Evolutionary conservation across 2,888 invertebrate species (phyloP), one percentile per base, ranked within the genome.

Genomic region (Lasius platythorax): DNA sequence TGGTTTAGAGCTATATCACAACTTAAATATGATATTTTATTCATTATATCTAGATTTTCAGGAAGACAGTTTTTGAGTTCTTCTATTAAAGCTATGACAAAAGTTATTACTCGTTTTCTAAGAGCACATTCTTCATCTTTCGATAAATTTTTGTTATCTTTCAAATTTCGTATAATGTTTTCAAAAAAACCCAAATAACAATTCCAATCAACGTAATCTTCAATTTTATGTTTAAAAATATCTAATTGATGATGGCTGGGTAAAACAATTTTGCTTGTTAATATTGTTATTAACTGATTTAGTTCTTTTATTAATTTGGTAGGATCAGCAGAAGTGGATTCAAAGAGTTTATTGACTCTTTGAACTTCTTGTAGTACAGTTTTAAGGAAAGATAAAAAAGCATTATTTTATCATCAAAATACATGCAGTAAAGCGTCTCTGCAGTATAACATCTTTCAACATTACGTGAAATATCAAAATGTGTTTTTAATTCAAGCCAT

Each of bases 361-460:
- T 58, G 58, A 58, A 58, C 58, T 9, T 58, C 28, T 9, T 56
- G 9, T 11, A 30, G 30, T 30, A 30, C 30, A 3, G 23, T 56
- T 56, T 56, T 56, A 2, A 58, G 9, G 28, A 58, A 28, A 58
- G 3, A 58, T 8, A 58, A 12, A 58, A 58, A 58, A 28, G 9
- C 9, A 58, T 58, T 9, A 8, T 58, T 12, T 23, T 58, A 58
- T 58, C 28, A 28, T 58, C 58, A 58, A 23, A 58, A 58, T 64
- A 64, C 9, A 64, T 30, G 30, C 30, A 30, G 30, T 30, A 3
- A 18, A 3, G 30, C 30, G 12, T 28, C 4, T 64, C 63, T 64
- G 63, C 63, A 64, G 63, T 64, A 37, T 64, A 64, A 64, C 63
- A 64, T 64, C 4, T 64, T 64, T 64, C 30, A 3, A 3, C 63